Percentiles rank a stretch among this genome's conserved stretches.
Conservation (phyloP, 2,797 vertebrate genomes). For the Lophotriccus pileatus region DNA sequence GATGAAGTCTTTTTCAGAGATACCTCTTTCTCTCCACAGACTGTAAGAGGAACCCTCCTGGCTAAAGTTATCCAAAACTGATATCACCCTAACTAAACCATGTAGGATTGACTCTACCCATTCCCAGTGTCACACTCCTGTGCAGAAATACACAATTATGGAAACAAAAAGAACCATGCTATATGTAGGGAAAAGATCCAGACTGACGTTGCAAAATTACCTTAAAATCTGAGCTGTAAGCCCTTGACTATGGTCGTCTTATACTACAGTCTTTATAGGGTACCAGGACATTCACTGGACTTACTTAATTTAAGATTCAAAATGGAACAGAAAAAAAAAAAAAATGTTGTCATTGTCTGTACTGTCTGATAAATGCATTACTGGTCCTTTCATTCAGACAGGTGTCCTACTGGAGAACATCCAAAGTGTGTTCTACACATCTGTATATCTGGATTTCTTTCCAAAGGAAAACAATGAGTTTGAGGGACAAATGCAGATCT, state of each 20-base stretch:
- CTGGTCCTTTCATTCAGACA: not conserved
- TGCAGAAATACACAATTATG: not conserved
- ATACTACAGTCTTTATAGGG: not conserved
- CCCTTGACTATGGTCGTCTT: not conserved
- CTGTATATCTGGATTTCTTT: not conserved
- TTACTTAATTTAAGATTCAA: not conserved
- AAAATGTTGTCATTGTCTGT: not conserved
- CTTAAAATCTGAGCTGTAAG: not conserved
- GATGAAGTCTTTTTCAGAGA: not conserved
- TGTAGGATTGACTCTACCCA: accelerated
- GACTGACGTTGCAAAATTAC: not conserved
- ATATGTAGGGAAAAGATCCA: not conserved
- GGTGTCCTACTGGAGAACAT: not conserved
- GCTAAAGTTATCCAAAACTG: not conserved
- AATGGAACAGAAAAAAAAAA: not conserved
- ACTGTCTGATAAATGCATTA: not conserved
- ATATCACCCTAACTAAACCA: not conserved
- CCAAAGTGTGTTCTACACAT: not conserved
- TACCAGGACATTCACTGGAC: not conserved
- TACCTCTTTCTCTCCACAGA: not conserved
- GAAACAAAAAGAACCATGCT: not conserved
- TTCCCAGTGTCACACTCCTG: not conserved
- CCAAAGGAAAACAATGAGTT: not conserved
- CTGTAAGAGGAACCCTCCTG: not conserved
- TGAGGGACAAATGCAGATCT: not conserved